Percentiles rank a stretch among this genome's conserved stretches.
These are phyloP conservation scores for Andricus quercusramuli DNA, from an alignment of 2,888 invertebrate species.

Conservation along the genomic window DNA sequence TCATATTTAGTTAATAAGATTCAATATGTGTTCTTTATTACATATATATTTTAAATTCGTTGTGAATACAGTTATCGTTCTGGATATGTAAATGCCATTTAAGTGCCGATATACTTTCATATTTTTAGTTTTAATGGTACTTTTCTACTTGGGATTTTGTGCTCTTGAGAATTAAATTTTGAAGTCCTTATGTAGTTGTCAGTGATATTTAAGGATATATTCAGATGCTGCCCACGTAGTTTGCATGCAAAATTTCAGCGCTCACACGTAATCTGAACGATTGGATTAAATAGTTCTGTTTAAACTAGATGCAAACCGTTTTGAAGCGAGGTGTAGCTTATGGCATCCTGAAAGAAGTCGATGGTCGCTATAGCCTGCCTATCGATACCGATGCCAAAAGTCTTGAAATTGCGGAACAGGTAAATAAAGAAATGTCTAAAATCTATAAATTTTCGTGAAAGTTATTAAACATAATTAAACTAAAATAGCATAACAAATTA, in stretches of 20 bases:
- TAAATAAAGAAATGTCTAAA: neutral
- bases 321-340: neutral
- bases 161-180: neutral
- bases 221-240: neutral
- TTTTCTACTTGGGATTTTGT: neutral
- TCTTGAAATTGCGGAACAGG: constrained; percentile 5
- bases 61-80: neutral
- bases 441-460: too few species aligned
- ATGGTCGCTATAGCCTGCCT: constrained; percentile 11
- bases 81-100: neutral
- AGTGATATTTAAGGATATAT: neutral
- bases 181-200: neutral
- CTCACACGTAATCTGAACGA: neutral
- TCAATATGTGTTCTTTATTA: neutral
- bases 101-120: neutral
- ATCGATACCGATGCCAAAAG: neutral
- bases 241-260: neutral
- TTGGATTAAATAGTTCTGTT: neutral
- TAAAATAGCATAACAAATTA: too few species aligned
- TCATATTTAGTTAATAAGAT: neutral
- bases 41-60: neutral
- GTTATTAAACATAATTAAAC: neutral
- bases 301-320: neutral
- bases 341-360: neutral
- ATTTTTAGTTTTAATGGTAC: neutral